Base-by-base conservation (phyloP, 2,888 invertebrate species). In the Augochlorella aurata region DNA sequence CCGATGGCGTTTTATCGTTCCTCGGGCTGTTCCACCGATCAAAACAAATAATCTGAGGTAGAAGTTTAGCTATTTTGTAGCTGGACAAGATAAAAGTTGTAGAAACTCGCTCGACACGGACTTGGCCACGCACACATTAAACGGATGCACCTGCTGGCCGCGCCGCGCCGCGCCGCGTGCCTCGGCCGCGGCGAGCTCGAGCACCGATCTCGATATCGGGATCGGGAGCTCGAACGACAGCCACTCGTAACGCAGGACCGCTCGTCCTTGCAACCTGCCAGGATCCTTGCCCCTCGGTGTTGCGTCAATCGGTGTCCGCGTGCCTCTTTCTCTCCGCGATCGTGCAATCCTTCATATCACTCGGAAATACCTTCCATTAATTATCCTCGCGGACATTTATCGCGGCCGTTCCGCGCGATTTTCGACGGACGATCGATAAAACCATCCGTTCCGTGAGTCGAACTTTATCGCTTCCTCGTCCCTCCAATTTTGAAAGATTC, bases 191-290 rank as follows among this genome's bases (percentile, higher is more conserved):
- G 14, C 50, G 63, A 16, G 45, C 38, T 24, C 9, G 82, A 65
- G 49, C 58, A 81, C 77, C 87, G 88, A 85, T 87, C 81, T 74
- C 89, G 90, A 90, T 89, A 90, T 90, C 80, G 90, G 90, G 86
- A 89, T 90, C 80, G 90, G 90, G 86, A 89, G 88, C 84, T 85
- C 77, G 88, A 90, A 90, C 89, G 90, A 90, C 90, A 82, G 86
- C 81, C 85, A 82, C 85, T 90, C 88, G 87, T 85, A 90, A 89
- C 79, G 86, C 90, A 90, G 90, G 90, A 91, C 90, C 89, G 86
- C 82, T 88, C 91, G 93, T 92, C 93, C 93, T 93, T 93, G 92
- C 92, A 90, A 92, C 90, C 90, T 85, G 90, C 69, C 85, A 89
- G 90, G 92, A 93, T 92, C 93, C 92, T 93, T 92, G 93, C 93